A percentile compares a stretch with the other conserved stretches of the same genome.
Conservation (phyloP, 2,888 invertebrate species). For the Atethmia centrago region DNA sequence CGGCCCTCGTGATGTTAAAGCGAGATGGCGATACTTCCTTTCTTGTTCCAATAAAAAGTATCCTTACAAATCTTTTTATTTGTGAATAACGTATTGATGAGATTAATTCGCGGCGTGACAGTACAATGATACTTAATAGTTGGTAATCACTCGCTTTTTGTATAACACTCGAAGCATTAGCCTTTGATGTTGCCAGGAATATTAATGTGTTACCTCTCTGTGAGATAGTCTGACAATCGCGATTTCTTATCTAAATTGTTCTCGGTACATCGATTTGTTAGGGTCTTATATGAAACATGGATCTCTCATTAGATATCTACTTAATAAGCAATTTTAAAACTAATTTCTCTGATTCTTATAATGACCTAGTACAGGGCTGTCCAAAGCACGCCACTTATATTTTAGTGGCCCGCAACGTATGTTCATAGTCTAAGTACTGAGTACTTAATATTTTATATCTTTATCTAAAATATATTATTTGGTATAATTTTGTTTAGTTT, state of each 20-base stretch:
- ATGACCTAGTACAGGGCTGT: slow-evolving; percentile 23
- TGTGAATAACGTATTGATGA: slow-evolving; percentile 65
- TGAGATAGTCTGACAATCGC: slow-evolving; percentile 54
- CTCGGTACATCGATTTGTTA: slow-evolving; percentile 54
- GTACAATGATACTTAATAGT: slow-evolving; percentile 70
- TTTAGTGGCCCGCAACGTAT: too few relatives aligned
- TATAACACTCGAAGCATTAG: slow-evolving; percentile 43
- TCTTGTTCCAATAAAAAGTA: slow-evolving; percentile 70
- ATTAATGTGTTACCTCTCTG: slow-evolving; percentile 54
- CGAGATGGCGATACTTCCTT: slow-evolving; percentile 59
- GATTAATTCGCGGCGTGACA: slow-evolving; percentile 73
- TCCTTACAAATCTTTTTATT: slow-evolving; percentile 59
- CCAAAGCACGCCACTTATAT: too few relatives aligned
- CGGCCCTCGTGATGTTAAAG: slow-evolving; percentile 64
- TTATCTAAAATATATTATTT: too few relatives aligned
- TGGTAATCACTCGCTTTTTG: slow-evolving; percentile 71
- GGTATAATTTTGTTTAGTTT: too few relatives aligned
- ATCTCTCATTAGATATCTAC: slow-evolving; percentile 43
- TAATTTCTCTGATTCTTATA: slow-evolving; percentile 36
- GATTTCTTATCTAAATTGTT: slow-evolving; percentile 66
- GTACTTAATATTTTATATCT: too few relatives aligned
- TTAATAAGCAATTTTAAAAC: slow-evolving; percentile 44
- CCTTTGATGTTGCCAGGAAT: slow-evolving; percentile 55
- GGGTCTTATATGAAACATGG: slow-evolving; percentile 44
- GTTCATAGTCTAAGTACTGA: too few relatives aligned